Evolutionary conservation across 2,797 vertebrate genomes (phyloP), one percentile per base, ranked within the genome.

Genomic region (Rhabdomys pumilio): DNA sequence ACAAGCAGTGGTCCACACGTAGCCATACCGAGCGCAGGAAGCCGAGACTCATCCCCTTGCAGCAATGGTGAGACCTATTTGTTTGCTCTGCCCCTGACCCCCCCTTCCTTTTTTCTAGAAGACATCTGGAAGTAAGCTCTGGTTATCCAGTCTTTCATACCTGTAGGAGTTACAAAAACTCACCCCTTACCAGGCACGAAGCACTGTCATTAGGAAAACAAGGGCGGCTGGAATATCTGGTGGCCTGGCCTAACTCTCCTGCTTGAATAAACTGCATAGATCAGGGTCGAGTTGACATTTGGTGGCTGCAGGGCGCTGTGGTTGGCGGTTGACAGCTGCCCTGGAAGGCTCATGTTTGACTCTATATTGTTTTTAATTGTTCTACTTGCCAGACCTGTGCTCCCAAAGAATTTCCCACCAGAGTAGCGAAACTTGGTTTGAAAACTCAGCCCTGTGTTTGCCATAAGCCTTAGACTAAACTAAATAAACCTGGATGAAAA

Each of bases 401-500:
- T 82, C 57, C 63, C 91, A 96, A 65, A 96, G 80, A 72, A 83
- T 84, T 96, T 96, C 96, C 87, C 91, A 96, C 61, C 59, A 95
- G 95, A 82, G 63, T 0, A 19, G 61, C 13, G 63, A 81, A 59
- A 65, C 89, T 89, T 41, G n/a, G 83, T 97, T 93, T 85, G 89
- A 96, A 97, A 95, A 92, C 59, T 88, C 85, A 80, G 55, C 82
- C 73, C 93, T 67, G 84, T 38, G 94, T 96, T 98, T 95, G 96
- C 90, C 97, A 94, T 94, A 94, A 57, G n/a, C 95, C 98, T 98
- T 93, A 97, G 96, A 97, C 95, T 97, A 97, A 97, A 98, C 97
- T 97, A 98, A 97, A 95, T 75, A 97, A 98, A 96, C 69, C 1
- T 57, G 80, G 41, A 80, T 92, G 89, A 65, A 69, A 84, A 98